phyloP scores from a whole-genome alignment of 2,888 invertebrate species.

The Netelia melanura region DNA sequence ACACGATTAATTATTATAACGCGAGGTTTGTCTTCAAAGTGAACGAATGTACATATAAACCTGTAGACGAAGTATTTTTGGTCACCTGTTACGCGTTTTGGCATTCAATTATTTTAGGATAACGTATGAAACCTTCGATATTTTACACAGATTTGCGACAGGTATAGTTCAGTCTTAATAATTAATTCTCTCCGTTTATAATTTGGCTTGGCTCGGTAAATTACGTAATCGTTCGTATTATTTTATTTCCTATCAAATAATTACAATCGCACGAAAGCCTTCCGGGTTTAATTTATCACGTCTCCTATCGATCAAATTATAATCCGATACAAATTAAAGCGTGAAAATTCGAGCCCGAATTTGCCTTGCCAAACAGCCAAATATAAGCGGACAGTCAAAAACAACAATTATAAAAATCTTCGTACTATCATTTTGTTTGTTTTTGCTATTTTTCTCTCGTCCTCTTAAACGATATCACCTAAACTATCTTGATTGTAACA shows the following conservation, averaged over 20 bases:
- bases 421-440: constrained; percentile 56
- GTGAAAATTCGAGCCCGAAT: background rate
- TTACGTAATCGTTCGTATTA: background rate
- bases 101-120: background rate
- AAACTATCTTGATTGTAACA: constrained; percentile 39
- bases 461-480: constrained; percentile 40
- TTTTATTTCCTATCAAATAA: background rate
- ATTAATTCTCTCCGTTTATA: background rate
- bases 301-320: too few species aligned
- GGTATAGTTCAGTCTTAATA: constrained; percentile 23
- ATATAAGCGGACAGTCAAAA: background rate
- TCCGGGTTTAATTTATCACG: too few species aligned
- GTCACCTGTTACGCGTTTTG: background rate
- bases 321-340: background rate
- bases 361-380: background rate
- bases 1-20: too few species aligned
- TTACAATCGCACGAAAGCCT: background rate
- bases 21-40: too few species aligned
- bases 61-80: too few species aligned
- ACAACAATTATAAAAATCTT: background rate
- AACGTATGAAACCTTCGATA: background rate
- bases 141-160: background rate
- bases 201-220: background rate
- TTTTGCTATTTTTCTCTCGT: constrained; percentile 20
- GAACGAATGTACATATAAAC: too few species aligned